Base-by-base conservation (phyloP, 2,797 vertebrate genomes). In the Rhynchotus rufescens region DNA sequence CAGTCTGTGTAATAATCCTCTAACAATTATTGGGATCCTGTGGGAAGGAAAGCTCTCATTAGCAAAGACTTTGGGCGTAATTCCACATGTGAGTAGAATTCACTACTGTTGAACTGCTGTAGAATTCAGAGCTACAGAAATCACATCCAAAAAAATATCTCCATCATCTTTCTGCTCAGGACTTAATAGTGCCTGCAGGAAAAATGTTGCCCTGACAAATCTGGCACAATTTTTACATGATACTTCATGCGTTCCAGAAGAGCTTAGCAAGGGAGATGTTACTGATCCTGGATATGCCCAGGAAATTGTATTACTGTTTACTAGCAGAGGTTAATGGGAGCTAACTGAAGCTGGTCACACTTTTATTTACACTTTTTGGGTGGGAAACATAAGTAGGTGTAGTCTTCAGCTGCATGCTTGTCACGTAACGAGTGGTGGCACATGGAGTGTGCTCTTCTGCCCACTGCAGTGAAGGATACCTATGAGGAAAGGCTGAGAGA, bases 1-100 rank as follows among this genome's bases (percentile, higher is more conserved):
- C 83, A 84, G 77, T n/a, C 60, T 91, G 73, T n/a, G 23, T 17
- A 3, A 38, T 93, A 93, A 93, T 84, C 92, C 92, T 51, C 45
- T 54, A 84, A 88, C 83, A 91, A 65, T 34, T 12, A 45, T 45
- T 56, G 45, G 49, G 85, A 65, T 87, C 74, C 1, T 0, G 5
- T 0, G 3, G 78, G 85, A 80, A 88, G 78, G 89, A 88, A 84
- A 92, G 78, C 61, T 80, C 86, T 92, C 72, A 52, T 94, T 92
- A 92, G 74, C 38, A 52, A 80, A 90, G 86, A 57, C 69, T 86
- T 78, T 40, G 62, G 61, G 80, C 72, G 57, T 87, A 84, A 44
- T 42, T 80, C 86, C 42, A 47, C 5, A 3, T 21, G 38, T 74
- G 68, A 54, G 49, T 23, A 49, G 47, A 49, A 49, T 23, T 49